Evolutionary conservation across 2,797 vertebrate genomes (phyloP).

Genomic region (Coluber constrictor): DNA sequence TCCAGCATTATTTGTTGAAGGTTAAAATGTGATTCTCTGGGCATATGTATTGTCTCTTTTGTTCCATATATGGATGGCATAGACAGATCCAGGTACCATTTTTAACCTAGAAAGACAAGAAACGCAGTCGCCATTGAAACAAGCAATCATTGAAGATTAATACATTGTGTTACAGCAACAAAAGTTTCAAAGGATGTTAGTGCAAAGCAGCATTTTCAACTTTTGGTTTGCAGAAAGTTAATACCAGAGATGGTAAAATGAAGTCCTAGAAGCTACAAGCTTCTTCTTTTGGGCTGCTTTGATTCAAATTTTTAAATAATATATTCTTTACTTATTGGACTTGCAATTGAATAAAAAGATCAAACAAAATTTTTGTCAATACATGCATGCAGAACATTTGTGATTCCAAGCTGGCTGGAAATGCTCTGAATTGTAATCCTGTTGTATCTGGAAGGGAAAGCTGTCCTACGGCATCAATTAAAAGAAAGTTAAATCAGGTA

Average conservation of each 20-base stretch:
- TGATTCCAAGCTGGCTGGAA: background rate
- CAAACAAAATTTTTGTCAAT: background rate
- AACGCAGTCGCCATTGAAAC: background rate
- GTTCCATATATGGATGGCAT: background rate
- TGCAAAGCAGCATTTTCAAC: background rate
- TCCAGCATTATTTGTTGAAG: background rate
- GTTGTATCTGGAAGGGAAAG: background rate
- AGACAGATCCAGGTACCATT: background rate
- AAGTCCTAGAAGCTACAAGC: background rate
- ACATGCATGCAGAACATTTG: background rate
- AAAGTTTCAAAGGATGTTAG: background rate
- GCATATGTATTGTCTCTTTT: background rate
- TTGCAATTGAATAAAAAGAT: background rate
- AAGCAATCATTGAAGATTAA: background rate
- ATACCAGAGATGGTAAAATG: background rate
- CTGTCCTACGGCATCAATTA: background rate
- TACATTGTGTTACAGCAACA: conserved; percentile 12
- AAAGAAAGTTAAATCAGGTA: background rate
- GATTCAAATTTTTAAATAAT: background rate
- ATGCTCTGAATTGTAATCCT: background rate
- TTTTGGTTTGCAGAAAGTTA: background rate
- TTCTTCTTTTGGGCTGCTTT: background rate
- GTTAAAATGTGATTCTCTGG: background rate
- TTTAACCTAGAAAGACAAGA: background rate
- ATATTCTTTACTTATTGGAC: background rate